Conservation (phyloP, 2,888 invertebrate species). For the Lasioglossum malachurum region DNA sequence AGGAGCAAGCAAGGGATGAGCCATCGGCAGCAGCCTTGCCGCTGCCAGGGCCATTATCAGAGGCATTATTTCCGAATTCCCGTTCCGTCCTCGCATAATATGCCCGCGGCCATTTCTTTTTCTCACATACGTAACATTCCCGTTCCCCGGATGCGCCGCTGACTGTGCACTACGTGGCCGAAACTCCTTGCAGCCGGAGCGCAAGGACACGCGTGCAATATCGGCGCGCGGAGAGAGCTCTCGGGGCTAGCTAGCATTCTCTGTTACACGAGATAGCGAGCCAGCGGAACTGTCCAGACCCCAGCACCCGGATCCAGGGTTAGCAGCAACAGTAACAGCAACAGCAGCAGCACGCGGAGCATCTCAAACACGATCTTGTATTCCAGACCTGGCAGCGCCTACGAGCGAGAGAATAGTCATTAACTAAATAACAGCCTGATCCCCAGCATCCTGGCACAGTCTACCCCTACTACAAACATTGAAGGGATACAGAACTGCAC, state of each 20-base stretch:
- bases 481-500: slow-evolving; percentile 3
- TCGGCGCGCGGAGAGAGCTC: slow-evolving; percentile 58
- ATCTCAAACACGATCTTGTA: slow-evolving; percentile 85
- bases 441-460: slow-evolving; percentile 70
- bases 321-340: slow-evolving; percentile 67
- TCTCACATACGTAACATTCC: slow-evolving; percentile 56
- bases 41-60: not conserved
- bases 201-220: slow-evolving; percentile 61
- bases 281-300: slow-evolving; percentile 64
- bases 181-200: slow-evolving; percentile 51
- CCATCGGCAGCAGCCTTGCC: not conserved
- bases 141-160: slow-evolving; percentile 36
- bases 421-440: slow-evolving; percentile 84
- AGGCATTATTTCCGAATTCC: slow-evolving; percentile 1
- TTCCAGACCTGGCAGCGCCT: slow-evolving; percentile 80
- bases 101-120: slow-evolving; percentile 21
- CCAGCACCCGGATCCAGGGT: slow-evolving; percentile 77
- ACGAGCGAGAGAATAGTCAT: slow-evolving; percentile 84
- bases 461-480: slow-evolving; percentile 30
- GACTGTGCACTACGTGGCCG: slow-evolving; percentile 63
- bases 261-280: slow-evolving; percentile 47
- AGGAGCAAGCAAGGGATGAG: not conserved
- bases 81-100: slow-evolving; percentile 1
- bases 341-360: slow-evolving; percentile 77
- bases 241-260: slow-evolving; percentile 31